Conservation (phyloP, 2,888 invertebrate species). For the Drosophila maculinotata region DNA sequence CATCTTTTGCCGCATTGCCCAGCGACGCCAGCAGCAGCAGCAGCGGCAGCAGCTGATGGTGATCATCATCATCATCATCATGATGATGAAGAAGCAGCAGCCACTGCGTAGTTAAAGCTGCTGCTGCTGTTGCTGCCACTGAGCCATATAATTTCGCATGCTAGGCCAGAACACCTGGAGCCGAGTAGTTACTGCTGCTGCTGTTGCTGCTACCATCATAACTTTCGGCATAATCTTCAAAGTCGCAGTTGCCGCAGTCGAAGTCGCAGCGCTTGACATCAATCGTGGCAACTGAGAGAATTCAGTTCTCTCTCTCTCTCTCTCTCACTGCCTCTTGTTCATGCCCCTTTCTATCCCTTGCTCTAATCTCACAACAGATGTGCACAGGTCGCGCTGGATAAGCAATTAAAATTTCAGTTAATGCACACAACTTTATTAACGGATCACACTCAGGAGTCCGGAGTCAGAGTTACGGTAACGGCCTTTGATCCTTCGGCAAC, state of each 20-base stretch:
- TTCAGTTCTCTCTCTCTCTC: constrained; percentile 15
- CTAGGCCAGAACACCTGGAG: constrained; percentile 71
- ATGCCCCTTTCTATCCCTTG: constrained; percentile 7
- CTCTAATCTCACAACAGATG: constrained; percentile 71
- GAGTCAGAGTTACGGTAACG: constrained; percentile 65
- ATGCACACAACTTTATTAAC: constrained; percentile 78
- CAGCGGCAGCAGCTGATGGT: constrained; percentile 34
- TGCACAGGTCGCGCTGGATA: constrained; percentile 61
- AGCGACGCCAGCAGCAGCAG: constrained; percentile 58
- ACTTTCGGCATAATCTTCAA: constrained; percentile 78
- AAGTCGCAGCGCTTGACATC: constrained; percentile 65
- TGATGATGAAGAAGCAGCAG: constrained; percentile 52
- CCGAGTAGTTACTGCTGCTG: constrained; percentile 31
- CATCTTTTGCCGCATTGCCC: constrained; percentile 75
- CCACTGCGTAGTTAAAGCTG: constrained; percentile 73
- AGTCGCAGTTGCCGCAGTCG: constrained; percentile 63
- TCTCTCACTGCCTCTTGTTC: background rate
- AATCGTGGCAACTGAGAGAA: constrained; percentile 64
- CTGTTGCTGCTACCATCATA: constrained; percentile 58
- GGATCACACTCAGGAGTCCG: constrained; percentile 34
- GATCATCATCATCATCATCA: constrained; percentile 32
- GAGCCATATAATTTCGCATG: constrained; percentile 79
- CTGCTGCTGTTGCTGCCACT: constrained; percentile 41
- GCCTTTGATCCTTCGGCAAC: constrained; percentile 69
- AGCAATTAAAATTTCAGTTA: constrained; percentile 76